Evolutionary conservation across 64 coral and sea anemone genomes (phyloP), one percentile per base, ranked within the genome.

Genomic region (Stichodactyla helianthus): DNA sequence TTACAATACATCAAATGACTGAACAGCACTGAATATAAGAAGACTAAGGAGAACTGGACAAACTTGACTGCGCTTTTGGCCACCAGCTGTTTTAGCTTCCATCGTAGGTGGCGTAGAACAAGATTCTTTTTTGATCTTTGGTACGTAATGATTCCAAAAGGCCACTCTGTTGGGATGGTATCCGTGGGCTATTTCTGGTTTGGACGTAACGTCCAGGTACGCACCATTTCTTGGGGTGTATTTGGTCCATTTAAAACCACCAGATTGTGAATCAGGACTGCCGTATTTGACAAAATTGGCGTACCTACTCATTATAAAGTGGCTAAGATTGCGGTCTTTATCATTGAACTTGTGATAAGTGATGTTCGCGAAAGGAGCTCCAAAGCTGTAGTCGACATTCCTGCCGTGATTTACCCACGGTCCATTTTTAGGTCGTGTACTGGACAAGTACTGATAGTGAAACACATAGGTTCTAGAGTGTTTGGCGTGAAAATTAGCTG

Each of bases 141-240:
- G 91, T 3, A 87, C 61, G 22, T 93, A 97, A 65, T 90, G 50
- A 79, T 97, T 97, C 94, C 94, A 97, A 83, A 97, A 97, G 28
- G 94, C 94, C 55, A 97, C 60, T 84, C 92, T 92, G 5, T 85
- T 83, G 6, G 94, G 91, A 53, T 97, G 64, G 23, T 84, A 97
- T 12, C 93, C 87, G 31, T 56, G 79, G 7, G 88, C 88, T 79
- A 97, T 85, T 70, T 77, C 50, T 13, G 80, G 71, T 51, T 71
- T 85, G 7, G 67, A 56, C 25, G 93, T 79, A 6, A 97, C 78
- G 17, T 87, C 84, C 28, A 97, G 26, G 82, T 90, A 97, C 6
- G 79, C 86, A 26, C 88, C 86, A 18, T 90, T 68, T 1, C n/a
- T 27, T 28, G 17, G 50, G 22, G 50, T 61, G 60, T 92, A 96